phyloP scores from a whole-genome alignment of 1,140 invertebrate genomes.

The Drusus annulatus region DNA sequence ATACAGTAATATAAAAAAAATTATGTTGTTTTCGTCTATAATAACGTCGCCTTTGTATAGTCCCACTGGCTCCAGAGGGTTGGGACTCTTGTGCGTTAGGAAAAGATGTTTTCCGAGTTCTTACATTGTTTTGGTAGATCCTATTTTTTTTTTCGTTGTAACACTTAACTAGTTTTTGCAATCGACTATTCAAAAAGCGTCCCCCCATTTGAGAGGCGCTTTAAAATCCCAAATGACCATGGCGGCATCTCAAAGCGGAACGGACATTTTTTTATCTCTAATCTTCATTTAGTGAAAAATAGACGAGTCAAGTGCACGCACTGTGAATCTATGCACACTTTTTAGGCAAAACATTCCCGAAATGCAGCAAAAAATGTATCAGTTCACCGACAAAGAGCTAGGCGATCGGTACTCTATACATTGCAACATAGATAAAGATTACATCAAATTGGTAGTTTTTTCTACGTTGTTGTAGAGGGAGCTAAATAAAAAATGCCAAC shows the following conservation, averaged over 20 bases:
- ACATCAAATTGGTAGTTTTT: background rate
- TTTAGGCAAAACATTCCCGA: conserved; percentile 13
- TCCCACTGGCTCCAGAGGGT: too few relatives aligned
- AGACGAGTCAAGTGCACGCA: conserved; percentile 21
- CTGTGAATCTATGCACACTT: background rate
- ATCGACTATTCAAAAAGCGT: too few relatives aligned
- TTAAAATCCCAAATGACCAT: background rate
- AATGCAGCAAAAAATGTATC: background rate
- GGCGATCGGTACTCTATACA: conserved; percentile 4
- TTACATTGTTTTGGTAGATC: too few relatives aligned
- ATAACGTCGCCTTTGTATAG: too few relatives aligned
- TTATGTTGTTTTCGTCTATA: too few relatives aligned
- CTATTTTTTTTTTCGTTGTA: too few relatives aligned
- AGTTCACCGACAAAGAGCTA: background rate
- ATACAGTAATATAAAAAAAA: too few relatives aligned
- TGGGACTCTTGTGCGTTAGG: too few relatives aligned
- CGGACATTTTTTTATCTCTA: background rate
- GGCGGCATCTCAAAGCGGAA: conserved; percentile 16
- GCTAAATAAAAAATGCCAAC: background rate
- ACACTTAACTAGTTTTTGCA: too few relatives aligned
- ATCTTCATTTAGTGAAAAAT: background rate
- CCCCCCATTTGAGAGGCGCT: too few relatives aligned
- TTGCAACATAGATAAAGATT: conserved; percentile 17
- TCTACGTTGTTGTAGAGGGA: background rate
- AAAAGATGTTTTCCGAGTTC: too few relatives aligned